Base-by-base conservation (phyloP, 2,797 vertebrate species). In the Petrocephalus sullivani region DNA sequence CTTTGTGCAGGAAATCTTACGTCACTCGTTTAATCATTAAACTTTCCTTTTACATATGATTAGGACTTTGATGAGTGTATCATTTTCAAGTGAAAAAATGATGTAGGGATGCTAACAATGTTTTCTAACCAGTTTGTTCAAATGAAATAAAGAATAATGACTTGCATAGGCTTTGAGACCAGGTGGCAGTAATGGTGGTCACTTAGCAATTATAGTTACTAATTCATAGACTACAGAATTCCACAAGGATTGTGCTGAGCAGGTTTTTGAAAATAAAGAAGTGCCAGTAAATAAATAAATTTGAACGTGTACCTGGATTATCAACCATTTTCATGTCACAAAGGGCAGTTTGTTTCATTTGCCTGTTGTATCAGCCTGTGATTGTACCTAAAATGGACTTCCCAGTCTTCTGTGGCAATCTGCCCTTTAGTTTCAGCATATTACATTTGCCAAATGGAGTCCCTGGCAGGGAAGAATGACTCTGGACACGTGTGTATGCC, bases 211-310 rank as follows among this genome's bases (percentile, higher is more conserved):
- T n/a, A 6, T 84, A 14, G 82, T 85, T 85, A 19, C 51, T 85
- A 54, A 37, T 9, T 16, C 60, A 86, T 84, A 51, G 71, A 61
- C 88, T 90, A 46, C 49, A 87, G 81, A 88, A 87, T 85, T 37
- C 67, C 82, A 21, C 51, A 84, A 88, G 88, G 64, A 49, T 81
- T 41, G 19, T 49, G n/a, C 53, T 57, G 85, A 51, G 85, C 10
- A 14, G 57, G 28, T 87, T 49, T 87, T 61, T n/a, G 33, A 46
- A 37, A 49, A 60, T 14, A 87, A 23, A 19, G 51, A 16, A 56
- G 78, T 78, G 49, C 21, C 14, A 33, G 37, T 28, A 28, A 87
- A 57, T 56, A 16, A 81, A 81, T 46, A n/a, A 46, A 46, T 37
- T 16, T 37, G 37, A 71, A 71, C 0, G 12, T 16, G 28, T 37